A percentile compares a stretch with the other conserved stretches of the same genome.
These are phyloP conservation scores for Kryptolebias ocellatus DNA, from an alignment of 2,797 vertebrate species.

Conservation along the genomic window DNA sequence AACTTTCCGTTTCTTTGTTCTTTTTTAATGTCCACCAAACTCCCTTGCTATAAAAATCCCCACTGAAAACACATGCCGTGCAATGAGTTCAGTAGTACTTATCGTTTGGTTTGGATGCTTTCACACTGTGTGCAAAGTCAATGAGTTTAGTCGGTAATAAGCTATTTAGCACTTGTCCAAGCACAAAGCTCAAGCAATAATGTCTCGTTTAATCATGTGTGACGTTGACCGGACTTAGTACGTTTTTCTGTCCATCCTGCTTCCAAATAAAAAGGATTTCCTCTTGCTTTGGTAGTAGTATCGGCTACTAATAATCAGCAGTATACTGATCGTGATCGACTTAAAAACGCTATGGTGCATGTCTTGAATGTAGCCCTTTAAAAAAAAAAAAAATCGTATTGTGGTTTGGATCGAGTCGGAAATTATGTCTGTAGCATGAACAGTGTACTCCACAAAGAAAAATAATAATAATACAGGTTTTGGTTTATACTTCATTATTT, in stretches of 20 bases:
- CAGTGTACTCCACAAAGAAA: constrained; percentile 44
- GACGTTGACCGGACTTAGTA: constrained; percentile 45
- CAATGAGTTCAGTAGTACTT: constrained; percentile 40
- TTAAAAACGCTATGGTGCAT: constrained; percentile 70
- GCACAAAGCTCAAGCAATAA: constrained; percentile 81
- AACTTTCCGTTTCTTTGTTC: constrained; percentile 13
- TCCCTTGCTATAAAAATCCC: constrained; percentile 35
- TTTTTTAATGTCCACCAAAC: constrained; percentile 36
- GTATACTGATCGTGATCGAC: constrained; percentile 72
- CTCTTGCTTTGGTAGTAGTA: constrained; percentile 50
- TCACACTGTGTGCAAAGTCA: constrained; percentile 46
- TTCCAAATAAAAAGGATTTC: constrained; percentile 51
- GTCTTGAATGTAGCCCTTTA: constrained; percentile 77
- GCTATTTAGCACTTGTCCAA: constrained; percentile 70
- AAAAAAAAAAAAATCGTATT: constrained; percentile 55
- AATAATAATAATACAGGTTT: constrained; percentile 26
- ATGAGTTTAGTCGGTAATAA: constrained; percentile 64
- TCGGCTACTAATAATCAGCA: constrained; percentile 54
- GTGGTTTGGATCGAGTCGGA: constrained; percentile 68
- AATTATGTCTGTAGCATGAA: constrained; percentile 72
- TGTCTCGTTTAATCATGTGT: constrained; percentile 48
- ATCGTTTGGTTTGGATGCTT: constrained; percentile 38
- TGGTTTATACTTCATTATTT: constrained; percentile 60
- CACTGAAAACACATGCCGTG: constrained; percentile 37
- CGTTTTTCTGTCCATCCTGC: constrained; percentile 57